Evolutionary conservation across 2,888 invertebrate genomes (phyloP), one percentile per base, ranked within the genome.

Genomic region (Fabriciana adippe): DNA sequence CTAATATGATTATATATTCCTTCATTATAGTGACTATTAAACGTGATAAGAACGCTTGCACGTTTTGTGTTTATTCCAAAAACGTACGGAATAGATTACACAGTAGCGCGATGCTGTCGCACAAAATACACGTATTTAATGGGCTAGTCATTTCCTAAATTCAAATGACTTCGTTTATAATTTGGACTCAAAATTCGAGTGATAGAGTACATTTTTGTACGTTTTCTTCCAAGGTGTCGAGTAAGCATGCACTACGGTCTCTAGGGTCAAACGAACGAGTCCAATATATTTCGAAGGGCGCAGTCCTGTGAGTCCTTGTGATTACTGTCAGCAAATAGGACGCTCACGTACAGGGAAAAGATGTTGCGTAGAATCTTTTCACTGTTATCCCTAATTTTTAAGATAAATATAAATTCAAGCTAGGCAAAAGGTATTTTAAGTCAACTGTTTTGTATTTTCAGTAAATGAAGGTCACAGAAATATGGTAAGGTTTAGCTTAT

Each of bases 311-410:
- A 86, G 81, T 84, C 85, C 83, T 86, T 82, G 85, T 86, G 86
- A 88, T 88, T 86, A 87, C 85, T 84, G 85, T 88, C 88, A 87
- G 87, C 86, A 83, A 88, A 88, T 86, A 85, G 79, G 82, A 81
- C 76, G 75, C 68, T 80, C 83, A 87, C 88, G 85, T 88, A 86
- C 80, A 75, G 73, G 77, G 85, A 83, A 84, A 74, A 79, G 81
- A 85, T 85, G 79, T 59, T 64, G 56, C 55, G 35, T 41, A 41
- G 35, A 56, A 53, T 59, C 13, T 31, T 48, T 26, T n/a, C 66
- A 62, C 60, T 31, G 14, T 51, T 51, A 61, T 11, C 47, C 13
- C 5, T 26, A 26, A 26, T 59, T 21, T 26, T 16, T 16, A 48
- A 47, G 35, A 41, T 41, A 41, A 41, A 41, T 41, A 41, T 41